Base-by-base conservation (phyloP, 1,140 invertebrate genomes). In the Oncopeltus fasciatus region DNA sequence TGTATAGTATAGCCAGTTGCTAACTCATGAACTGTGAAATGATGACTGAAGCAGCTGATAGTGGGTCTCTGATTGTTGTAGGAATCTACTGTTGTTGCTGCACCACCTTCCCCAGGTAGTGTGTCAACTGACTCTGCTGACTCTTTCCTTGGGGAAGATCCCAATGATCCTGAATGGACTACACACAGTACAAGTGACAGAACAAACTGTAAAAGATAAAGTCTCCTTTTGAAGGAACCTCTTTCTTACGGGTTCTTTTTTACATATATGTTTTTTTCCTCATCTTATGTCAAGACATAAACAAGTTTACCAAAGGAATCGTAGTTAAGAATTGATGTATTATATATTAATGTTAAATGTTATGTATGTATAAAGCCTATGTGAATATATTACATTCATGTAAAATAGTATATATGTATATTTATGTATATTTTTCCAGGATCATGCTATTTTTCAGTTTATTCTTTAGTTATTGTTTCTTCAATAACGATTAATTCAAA, bases 111-210 rank as follows among this genome's bases (percentile, higher is more conserved):
- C 58, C 74, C 74, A 26, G 76, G 79, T 65, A 78, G 78, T 61
- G 82, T 83, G 67, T 79, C 78, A 21, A 81, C 81, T 14, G 78
- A 81, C 67, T 81, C 82, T 27, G 80, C 78, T 21, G 74, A 72
- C 63, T 75, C 73, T 62, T 77, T 80, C 43, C 74, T 79, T 63
- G 79, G 78, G 3, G 87, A 88, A 68, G 87, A 89, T 73, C 86
- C 86, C 1, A 86, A 88, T 71, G 87, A 90, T 74, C 84, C 83
- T 2, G 87, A 90, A 70, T 90, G 87, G 87, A 79, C 77, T 11
- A 20, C 47, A n/a, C 5, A 49, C n/a, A 20, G n/a, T n/a, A 57
- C 56, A 4, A 21, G 21, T n/a, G 59, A 60, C 24, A 43, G 29
- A 44, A 46, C 24, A 18, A 60, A 47, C 28, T 57, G 28, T n/a